These are phyloP conservation scores for Teleopsis dalmanni DNA, from an alignment of 1,140 invertebrate genomes.

Conservation along the genomic window DNA sequence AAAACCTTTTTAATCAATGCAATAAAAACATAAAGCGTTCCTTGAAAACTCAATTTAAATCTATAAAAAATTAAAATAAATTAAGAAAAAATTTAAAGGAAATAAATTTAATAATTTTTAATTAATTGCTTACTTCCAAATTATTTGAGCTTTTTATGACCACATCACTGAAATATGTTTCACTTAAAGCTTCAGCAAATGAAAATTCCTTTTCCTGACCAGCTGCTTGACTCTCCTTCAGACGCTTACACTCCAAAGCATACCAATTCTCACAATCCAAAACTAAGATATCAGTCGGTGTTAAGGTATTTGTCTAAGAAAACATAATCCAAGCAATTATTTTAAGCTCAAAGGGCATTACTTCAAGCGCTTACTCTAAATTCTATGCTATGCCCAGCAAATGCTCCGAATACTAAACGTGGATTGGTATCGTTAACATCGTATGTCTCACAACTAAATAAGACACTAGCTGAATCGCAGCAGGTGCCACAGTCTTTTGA, in stretches of 20 bases:
- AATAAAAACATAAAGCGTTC: neutral
- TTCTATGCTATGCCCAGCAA: conserved; percentile 59
- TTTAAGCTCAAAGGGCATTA: neutral
- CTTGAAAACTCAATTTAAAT: neutral
- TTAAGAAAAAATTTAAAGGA: neutral
- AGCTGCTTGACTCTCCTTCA: conserved; percentile 42
- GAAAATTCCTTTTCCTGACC: conserved; percentile 48
- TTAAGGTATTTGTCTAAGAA: conserved; percentile 45
- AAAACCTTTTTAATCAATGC: neutral
- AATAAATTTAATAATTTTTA: neutral
- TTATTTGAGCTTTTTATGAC: conserved; percentile 43
- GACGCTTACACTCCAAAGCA: conserved; percentile 54
- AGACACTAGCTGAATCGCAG: conserved; percentile 44
- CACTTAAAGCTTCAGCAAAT: conserved; percentile 54
- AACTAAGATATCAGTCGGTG: conserved; percentile 50
- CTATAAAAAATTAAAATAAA: conserved; percentile 1
- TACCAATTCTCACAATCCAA: conserved; percentile 58
- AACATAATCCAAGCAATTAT: neutral
- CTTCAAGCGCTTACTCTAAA: conserved; percentile 48
- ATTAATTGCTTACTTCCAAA: conserved; percentile 16
- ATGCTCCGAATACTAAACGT: conserved; percentile 53
- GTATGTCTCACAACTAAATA: conserved; percentile 62
- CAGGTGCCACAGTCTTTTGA: conserved; percentile 40
- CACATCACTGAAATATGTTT: conserved; percentile 58
- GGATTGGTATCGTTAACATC: conserved; percentile 48